Evolutionary conservation across 2,797 vertebrate genomes (phyloP).

Genomic region (Lagocephalus sceleratus): DNA sequence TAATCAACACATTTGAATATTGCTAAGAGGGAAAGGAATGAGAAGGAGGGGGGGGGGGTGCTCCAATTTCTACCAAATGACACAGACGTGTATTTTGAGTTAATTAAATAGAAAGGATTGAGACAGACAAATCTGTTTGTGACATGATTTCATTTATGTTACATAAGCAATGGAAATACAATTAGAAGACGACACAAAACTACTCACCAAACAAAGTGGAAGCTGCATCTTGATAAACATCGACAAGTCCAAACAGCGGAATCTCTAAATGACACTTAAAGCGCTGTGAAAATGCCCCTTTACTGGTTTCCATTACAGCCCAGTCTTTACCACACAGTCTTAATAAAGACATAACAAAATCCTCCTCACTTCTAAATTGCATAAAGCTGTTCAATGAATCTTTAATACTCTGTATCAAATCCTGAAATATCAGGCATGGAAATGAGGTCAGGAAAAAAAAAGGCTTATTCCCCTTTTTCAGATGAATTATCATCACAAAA

Average conservation of each 20-base stretch:
- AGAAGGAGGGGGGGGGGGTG: neutral
- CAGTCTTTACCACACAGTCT: slow-evolving; percentile 9
- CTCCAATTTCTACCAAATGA: slow-evolving; percentile 12
- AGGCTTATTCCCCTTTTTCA: slow-evolving; percentile 20
- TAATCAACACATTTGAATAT: slow-evolving; percentile 32
- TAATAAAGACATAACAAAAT: slow-evolving; percentile 22
- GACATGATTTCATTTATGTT: slow-evolving; percentile 48
- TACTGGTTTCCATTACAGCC: slow-evolving; percentile 22
- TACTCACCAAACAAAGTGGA: slow-evolving; percentile 22
- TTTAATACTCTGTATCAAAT: slow-evolving; percentile 44
- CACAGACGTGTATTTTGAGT: neutral
- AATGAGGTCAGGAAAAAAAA: slow-evolving; percentile 39
- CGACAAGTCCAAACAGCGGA: slow-evolving; percentile 14
- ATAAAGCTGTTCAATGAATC: slow-evolving; percentile 43
- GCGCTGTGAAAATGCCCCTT: slow-evolving; percentile 18
- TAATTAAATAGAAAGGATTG: slow-evolving; percentile 7
- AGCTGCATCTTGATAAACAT: slow-evolving; percentile 21
- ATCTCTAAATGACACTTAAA: slow-evolving; percentile 19
- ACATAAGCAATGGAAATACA: slow-evolving; percentile 37
- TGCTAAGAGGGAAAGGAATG: neutral
- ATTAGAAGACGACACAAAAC: slow-evolving; percentile 35
- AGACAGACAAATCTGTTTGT: slow-evolving; percentile 23
- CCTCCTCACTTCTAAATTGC: slow-evolving; percentile 24
- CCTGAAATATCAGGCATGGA: slow-evolving; percentile 37
- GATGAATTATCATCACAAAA: slow-evolving; percentile 20